Evolutionary conservation across 2,113 vertebrate genomes (phyloP).

Genomic region (Mandrillus leucophaeus): DNA sequence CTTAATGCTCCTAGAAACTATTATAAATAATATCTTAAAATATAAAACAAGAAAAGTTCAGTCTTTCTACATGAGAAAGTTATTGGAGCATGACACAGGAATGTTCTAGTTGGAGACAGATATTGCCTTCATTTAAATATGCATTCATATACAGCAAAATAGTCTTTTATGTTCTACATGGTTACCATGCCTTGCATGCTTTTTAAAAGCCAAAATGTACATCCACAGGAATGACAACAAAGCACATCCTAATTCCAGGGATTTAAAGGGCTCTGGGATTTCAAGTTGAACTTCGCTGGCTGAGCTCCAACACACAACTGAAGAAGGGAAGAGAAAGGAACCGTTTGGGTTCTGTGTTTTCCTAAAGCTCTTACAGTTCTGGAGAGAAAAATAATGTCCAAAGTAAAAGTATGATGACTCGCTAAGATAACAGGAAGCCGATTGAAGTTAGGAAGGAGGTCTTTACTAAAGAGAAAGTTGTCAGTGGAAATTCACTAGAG

Average conservation of each 20-base stretch:
- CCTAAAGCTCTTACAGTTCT: not conserved
- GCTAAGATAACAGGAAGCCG: not conserved
- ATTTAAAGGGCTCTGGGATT: slow-evolving; percentile 50
- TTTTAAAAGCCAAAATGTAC: slow-evolving; percentile 39
- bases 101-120: not conserved
- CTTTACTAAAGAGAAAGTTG: slow-evolving; percentile 48
- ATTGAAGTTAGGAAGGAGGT: not conserved
- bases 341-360: slow-evolving; percentile 12
- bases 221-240: slow-evolving; percentile 49
- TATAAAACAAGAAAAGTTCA: not conserved
- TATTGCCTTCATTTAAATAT: not conserved
- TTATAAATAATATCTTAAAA: not conserved
- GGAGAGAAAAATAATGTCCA: slow-evolving; percentile 3
- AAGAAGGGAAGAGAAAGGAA: not conserved
- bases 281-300: slow-evolving; percentile 57
- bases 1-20: not conserved
- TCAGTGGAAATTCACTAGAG: not conserved
- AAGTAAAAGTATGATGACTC: not conserved
- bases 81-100: not conserved
- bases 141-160: not conserved
- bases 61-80: not conserved
- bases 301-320: not conserved
- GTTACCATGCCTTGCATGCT: not conserved
- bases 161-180: not conserved
- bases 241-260: slow-evolving; percentile 34